A percentile compares a stretch with the other conserved stretches of the same genome.
These are phyloP conservation scores for Steatocranus sp. DNA, from an alignment of 2,797 vertebrate species.

Conservation along the genomic window DNA sequence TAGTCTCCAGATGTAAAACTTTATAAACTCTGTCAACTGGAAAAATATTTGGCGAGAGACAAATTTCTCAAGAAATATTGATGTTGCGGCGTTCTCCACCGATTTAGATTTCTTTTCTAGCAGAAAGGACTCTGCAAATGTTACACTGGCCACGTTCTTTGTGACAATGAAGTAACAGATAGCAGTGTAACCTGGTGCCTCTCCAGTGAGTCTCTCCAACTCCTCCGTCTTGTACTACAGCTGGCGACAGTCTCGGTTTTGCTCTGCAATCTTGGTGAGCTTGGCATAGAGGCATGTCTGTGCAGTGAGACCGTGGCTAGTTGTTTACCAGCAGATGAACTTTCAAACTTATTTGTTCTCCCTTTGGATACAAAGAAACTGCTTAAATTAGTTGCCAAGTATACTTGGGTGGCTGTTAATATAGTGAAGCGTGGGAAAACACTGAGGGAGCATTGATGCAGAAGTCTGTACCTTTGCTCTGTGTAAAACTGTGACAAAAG, in stretches of 20 bases:
- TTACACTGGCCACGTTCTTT: background rate
- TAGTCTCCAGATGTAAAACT: background rate
- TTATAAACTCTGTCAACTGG: background rate
- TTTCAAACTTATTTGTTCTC: background rate
- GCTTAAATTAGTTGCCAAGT: background rate
- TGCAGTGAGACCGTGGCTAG: background rate
- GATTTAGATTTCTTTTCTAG: background rate
- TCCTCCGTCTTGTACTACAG: background rate
- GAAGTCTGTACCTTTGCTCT: background rate
- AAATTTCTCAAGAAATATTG: background rate
- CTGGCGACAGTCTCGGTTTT: background rate
- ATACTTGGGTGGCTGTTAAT: background rate
- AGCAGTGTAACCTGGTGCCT: background rate
- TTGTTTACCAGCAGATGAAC: background rate
- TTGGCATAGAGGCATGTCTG: background rate
- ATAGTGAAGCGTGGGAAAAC: background rate
- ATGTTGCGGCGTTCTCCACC: background rate
- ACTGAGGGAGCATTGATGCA: background rate
- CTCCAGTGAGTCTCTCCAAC: background rate
- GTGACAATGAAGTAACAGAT: background rate
- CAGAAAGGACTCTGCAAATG: background rate
- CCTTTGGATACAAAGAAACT: background rate
- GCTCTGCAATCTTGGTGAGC: background rate
- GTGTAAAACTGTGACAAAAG: background rate
- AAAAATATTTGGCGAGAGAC: background rate